Percentiles rank a stretch among this genome's conserved stretches.
Evolutionary conservation across 2,888 invertebrate genomes (phyloP).

Genomic region (Phytoseiulus persimilis): DNA sequence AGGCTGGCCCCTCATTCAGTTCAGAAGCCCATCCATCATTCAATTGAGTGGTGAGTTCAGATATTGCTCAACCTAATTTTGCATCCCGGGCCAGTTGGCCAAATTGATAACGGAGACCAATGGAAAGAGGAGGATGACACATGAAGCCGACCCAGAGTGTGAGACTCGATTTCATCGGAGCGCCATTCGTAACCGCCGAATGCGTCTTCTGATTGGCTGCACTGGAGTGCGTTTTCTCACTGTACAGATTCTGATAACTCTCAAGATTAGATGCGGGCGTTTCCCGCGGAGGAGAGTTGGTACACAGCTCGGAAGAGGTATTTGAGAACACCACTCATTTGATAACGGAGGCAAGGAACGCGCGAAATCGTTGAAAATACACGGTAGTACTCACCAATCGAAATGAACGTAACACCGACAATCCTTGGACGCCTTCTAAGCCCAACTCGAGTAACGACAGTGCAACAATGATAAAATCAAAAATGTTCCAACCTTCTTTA

Average conservation of each 20-base stretch:
- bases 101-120: not conserved
- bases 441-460: slow-evolving; percentile 87
- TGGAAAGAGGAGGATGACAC: not conserved
- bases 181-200: not conserved
- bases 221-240: not conserved
- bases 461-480: slow-evolving; percentile 94
- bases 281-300: too few species aligned
- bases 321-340: too few species aligned
- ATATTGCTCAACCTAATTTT: too few species aligned
- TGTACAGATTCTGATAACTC: not conserved
- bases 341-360: not conserved
- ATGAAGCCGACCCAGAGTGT: not conserved
- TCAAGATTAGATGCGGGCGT: too few species aligned
- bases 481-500: slow-evolving; percentile 97
- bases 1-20: too few species aligned
- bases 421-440: slow-evolving; percentile 84
- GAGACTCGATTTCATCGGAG: not conserved
- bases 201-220: not conserved
- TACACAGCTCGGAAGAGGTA: too few species aligned
- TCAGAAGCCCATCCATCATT: too few species aligned
- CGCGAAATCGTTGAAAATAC: not conserved
- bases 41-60: too few species aligned
- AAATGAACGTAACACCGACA: slow-evolving; percentile 93
- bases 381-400: slow-evolving; percentile 69
- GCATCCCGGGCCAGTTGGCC: not conserved